Evolutionary conservation across 2,113 vertebrate genomes (phyloP), one percentile per base, ranked within the genome.

Genomic region (Rattus rattus): DNA sequence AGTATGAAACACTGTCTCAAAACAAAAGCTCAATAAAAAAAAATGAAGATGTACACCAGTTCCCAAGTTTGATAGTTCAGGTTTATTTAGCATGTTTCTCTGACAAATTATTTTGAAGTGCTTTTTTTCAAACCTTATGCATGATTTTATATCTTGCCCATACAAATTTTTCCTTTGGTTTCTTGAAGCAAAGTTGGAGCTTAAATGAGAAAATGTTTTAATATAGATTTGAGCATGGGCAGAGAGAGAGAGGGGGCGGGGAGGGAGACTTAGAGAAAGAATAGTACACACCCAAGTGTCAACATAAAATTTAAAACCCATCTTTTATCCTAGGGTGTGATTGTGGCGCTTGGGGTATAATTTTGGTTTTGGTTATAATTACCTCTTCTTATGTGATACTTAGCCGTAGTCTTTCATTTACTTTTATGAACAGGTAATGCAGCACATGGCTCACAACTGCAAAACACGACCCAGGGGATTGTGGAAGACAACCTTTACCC

Each of bases 241-340:
- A 56, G 22, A 28, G 39, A 47, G 61, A 28, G 26, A 85, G 59
- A 63, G 84, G 49, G 63, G 84, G 67, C 19, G 49, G 56, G 39
- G 80, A n/a, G 20, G 24, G n/a, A 43, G 83, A 67, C 7, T 59
- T 73, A 73, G 36, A 26, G 16, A 73, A 73, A 56, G 47, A 88
- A 26, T 72, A 72, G 49, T 43, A 59, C 69, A 89, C 87, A 89
- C 69, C 67, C 69, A 19, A 59, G 4, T 89, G 54, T 61, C 70
- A 90, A 61, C 88, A 28, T 67, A 69, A 75, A 81, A 67, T 77
- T 73, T 22, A 80, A 95, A 95, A 67, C 36, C 39, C 54, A 63
- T 69, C 63, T 96, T 87, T 92, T 63, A 86, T 90, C 86, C 75
- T 81, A 89, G 95, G 56, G 70, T 65, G 76, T 91, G 83, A 94